Base-by-base conservation (phyloP, 2,888 invertebrate genomes). In the Germaria angustata region DNA sequence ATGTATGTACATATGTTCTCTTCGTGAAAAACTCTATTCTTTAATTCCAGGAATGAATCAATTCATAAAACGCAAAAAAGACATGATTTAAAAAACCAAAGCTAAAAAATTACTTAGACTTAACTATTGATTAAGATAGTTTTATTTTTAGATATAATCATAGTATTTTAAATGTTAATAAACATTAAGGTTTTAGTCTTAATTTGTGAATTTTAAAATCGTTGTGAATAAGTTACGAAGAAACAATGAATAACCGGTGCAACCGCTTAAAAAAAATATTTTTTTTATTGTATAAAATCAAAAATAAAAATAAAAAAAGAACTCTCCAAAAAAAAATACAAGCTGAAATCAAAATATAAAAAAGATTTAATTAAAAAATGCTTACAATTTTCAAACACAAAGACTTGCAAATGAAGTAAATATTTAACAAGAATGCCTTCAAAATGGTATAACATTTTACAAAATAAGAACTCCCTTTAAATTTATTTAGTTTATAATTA, bases 81-180 rank as follows among this genome's bases (percentile, higher is more conserved):
- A 82, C 81, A 82, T 79, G 78, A 73, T 57, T 68, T 75, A 75
- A 77, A 71, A 82, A 82, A 79, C 82, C 79, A 82, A 82, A 79
- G 79, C 79, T 71, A 59, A 79, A 59, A 69, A 71, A 65, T 59
- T 49, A 68, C 32, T 75, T 79, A 72, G 79, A 79, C 72, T 72
- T 72, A 65, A 68, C n/a, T 61, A 78, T 11, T 28, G 24, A 28
- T 36, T 79, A 80, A 59, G 57, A 41, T 68, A 77, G 61, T 39
- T 66, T 49, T 49, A 57, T n/a, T 41, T 65, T 34, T 15, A 41
- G n/a, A 39, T 53, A 28, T 11, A 46, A 39, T 34, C 15, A 3
- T 72, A 39, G 28, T 73, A 59, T 51, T 61, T 32, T 63, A 73
- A 46, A 44, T 9, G 13, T 49, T 24, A 39, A 53, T 34, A 41